Base-by-base conservation (phyloP, 1,140 invertebrate genomes). In the Polypedilum pembai region DNA sequence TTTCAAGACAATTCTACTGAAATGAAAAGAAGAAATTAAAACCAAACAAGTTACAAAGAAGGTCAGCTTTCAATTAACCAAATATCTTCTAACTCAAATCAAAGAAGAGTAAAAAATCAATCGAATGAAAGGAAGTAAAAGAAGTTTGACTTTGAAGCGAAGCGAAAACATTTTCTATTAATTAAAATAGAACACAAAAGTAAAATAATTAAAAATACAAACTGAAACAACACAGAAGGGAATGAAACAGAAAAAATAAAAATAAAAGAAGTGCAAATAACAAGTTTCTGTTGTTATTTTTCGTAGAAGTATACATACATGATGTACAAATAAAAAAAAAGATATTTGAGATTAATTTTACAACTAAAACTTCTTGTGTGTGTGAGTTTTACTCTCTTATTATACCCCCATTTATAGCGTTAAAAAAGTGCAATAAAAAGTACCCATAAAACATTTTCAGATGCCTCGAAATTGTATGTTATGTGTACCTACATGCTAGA, bases 351-450 rank as follows among this genome's bases (percentile, higher is more conserved):
- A 56, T 56, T 56, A 56, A 56, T 56, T 56, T 56, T 56, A 56
- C 45, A 56, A 56, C 45, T 56, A n/a, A 56, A 56, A 10, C 15
- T 33, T 56, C 12, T 15, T 33, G 24, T 33, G 5, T 33, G 24
- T 33, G 24, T 33, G 24, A 33, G 24, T 33, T n/a, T n/a, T n/a
- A n/a, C n/a, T n/a, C n/a, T n/a, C 41, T 12, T 45, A 45, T 12
- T 12, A 45, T 12, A 45, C 41, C 41, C 41, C 41, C 41, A 45
- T 56, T 56, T 56, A 56, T 56, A 56, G 45, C 45, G 45, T 56
- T 56, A 56, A 56, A 56, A 56, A 56, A 56, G 45, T 56, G 45
- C 45, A 56, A 56, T 56, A 56, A 56, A 56, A 56, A 56, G 45
- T 56, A 56, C 24, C 15, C 45, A 56, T 56, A 56, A 56, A 56